phyloP scores from a whole-genome alignment of 2,797 vertebrate species.

The Mormyrops boulengeri region DNA sequence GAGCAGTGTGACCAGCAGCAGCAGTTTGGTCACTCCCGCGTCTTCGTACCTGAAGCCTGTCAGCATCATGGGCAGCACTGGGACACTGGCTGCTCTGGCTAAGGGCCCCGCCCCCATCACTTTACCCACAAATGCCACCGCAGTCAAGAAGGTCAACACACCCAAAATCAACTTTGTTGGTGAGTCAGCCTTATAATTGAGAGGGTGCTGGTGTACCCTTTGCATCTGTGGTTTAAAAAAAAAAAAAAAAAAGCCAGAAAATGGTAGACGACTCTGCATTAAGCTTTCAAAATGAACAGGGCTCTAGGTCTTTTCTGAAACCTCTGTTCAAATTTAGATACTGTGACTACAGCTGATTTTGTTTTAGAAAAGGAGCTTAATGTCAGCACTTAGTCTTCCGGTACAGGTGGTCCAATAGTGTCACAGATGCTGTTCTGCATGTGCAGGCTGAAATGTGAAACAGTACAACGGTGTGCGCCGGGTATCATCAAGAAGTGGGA shows the following conservation, averaged over 20 bases:
- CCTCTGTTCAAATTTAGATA: background rate
- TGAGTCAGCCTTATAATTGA: constrained; percentile 49
- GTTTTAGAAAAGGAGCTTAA: background rate
- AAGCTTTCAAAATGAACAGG: background rate
- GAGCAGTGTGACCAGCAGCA: constrained; percentile 47
- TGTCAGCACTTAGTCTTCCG: background rate
- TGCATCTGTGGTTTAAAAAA: background rate
- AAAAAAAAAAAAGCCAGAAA: background rate
- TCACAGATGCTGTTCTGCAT: background rate
- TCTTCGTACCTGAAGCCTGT: constrained; percentile 74
- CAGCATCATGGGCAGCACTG: constrained; percentile 44
- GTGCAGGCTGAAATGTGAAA: background rate
- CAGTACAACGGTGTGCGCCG: background rate
- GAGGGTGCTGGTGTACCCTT: background rate
- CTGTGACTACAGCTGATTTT: background rate
- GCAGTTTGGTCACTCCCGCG: constrained; percentile 57
- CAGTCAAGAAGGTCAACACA: constrained; percentile 82
- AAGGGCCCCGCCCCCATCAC: constrained; percentile 52
- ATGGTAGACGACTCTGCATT: background rate
- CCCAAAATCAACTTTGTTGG: constrained; percentile 98
- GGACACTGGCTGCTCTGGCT: constrained; percentile 48
- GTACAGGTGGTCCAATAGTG: background rate
- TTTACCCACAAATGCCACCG: constrained; percentile 49
- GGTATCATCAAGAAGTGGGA: background rate
- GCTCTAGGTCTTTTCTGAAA: too few relatives aligned